Evolutionary conservation across 2,797 vertebrate genomes (phyloP).

Genomic region (Macropodus opercularis): DNA sequence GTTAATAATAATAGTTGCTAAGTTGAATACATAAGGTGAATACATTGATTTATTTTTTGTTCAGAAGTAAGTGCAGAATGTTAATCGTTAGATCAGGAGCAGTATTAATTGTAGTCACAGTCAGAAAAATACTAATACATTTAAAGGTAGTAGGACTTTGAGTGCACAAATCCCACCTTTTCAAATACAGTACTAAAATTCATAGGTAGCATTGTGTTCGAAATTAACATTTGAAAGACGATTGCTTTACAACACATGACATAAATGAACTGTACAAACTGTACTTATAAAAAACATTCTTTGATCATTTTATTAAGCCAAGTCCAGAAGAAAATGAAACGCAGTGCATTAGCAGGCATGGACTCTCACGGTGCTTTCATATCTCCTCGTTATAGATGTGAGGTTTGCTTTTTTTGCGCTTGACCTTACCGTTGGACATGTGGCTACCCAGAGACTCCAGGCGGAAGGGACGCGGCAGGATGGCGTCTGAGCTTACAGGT

Average conservation of each 20-base stretch:
- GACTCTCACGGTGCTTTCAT: slow-evolving; percentile 53
- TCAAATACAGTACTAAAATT: slow-evolving; percentile 4
- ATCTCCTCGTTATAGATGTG: slow-evolving; percentile 60
- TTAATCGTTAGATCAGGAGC: not conserved
- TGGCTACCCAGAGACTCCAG: slow-evolving; percentile 83
- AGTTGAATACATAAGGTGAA: not conserved
- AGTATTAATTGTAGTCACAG: slow-evolving; percentile 3
- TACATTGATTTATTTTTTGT: slow-evolving; percentile 2
- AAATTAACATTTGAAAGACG: slow-evolving; percentile 20
- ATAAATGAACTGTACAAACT: not conserved
- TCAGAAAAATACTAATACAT: slow-evolving; percentile 1
- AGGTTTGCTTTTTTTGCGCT: slow-evolving; percentile 84
- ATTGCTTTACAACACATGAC: not conserved
- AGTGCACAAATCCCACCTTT: not conserved
- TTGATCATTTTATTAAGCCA: not conserved
- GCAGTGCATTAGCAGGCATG: not conserved
- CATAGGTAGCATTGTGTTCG: slow-evolving; percentile 2
- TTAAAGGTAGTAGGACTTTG: not conserved
- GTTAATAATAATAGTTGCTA: too few relatives aligned
- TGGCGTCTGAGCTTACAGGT: slow-evolving; percentile 63
- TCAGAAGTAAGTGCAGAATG: slow-evolving; percentile 13
- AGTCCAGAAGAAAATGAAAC: not conserved
- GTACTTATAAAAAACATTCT: not conserved
- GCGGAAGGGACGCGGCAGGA: slow-evolving; percentile 87
- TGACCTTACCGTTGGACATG: slow-evolving; percentile 74